These are phyloP conservation scores for Meteorus colon DNA, from an alignment of 2,888 invertebrate genomes.

Conservation along the genomic window DNA sequence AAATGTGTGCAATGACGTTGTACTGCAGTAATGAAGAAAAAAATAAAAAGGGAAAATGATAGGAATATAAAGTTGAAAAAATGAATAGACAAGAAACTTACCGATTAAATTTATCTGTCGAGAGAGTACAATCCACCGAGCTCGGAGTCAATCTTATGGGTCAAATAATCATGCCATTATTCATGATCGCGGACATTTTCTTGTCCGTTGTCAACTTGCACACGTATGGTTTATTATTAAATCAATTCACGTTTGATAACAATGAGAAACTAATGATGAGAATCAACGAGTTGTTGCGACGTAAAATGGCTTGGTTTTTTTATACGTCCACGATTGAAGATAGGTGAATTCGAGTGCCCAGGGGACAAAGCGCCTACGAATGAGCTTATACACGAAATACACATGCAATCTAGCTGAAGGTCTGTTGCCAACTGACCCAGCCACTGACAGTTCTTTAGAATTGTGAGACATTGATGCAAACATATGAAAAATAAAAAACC, in stretches of 20 bases:
- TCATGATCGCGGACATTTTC: slow-evolving; percentile 55
- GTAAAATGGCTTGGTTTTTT: neutral
- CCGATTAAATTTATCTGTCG: slow-evolving; percentile 61
- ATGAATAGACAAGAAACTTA: slow-evolving; percentile 50
- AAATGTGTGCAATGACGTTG: neutral
- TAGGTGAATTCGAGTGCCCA: neutral
- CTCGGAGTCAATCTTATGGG: slow-evolving; percentile 67
- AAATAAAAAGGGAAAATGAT: neutral
- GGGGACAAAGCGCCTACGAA: slow-evolving; percentile 3
- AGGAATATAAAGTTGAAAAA: neutral
- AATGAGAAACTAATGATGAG: neutral
- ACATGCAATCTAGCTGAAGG: slow-evolving; percentile 58
- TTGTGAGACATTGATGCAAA: slow-evolving; percentile 46
- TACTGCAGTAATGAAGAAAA: neutral
- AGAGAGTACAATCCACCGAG: slow-evolving; percentile 65
- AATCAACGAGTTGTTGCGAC: neutral
- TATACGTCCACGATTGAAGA: neutral
- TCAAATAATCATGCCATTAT: slow-evolving; percentile 66
- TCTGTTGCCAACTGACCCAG: slow-evolving; percentile 72
- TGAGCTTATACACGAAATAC: slow-evolving; percentile 10
- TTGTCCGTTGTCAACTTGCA: slow-evolving; percentile 13
- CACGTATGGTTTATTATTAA: neutral
- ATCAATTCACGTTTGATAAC: neutral
- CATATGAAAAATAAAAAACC: slow-evolving; percentile 33
- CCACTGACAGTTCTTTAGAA: slow-evolving; percentile 60